Base-by-base conservation (phyloP, 2,888 invertebrate species). In the Limnephilus lunatus region DNA sequence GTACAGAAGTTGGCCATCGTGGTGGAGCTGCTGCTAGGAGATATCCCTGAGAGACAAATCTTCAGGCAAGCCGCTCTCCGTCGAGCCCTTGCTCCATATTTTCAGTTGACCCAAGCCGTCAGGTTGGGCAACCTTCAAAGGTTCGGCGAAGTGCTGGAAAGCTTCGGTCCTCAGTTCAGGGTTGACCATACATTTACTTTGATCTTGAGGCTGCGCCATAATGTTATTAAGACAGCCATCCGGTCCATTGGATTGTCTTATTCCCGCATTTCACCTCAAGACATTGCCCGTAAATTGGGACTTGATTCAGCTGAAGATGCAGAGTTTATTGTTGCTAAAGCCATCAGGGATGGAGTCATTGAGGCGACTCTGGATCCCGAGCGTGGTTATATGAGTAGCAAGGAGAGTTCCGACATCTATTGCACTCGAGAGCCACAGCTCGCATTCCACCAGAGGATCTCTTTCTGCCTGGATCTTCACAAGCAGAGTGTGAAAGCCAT, bases 401-500 rank as follows among this genome's bases (percentile, higher is more conserved):
- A 99, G 95, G 99, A 99, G 95, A 99, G 99, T 94, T 98, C 98
- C 2, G 99, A 99, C 95, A 97, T 99, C 94, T 99, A 99, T 95
- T 98, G 99, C 94, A 99, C 99, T 0, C 97, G 98, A 94, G 99
- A 99, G 95, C 99, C 99, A 0, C 98, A 99, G 94, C 96, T 99
- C 93, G 99, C 99, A 92, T 99, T 99, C 96, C 99, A 99, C 96
- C 98, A 99, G 95, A 97, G 99, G 94, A 99, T 99, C 94, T 98
- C 98, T 2, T 99, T 99, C 95, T 99, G 99, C 94, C 96, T 99
- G 94, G 99, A 99, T 95, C 97, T 99, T 94, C 99, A 99, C 95
- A 99, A 99, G 95, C 99, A 99, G 95, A 99, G 99, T 95, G 99
- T 99, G 93, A 99, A 99, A 95, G 99, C 99, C 0, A 99, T 99